A percentile compares a stretch with the other conserved stretches of the same genome.
Conservation (phyloP, 2,113 vertebrate genomes). For the Puntigrus tetrazona region DNA sequence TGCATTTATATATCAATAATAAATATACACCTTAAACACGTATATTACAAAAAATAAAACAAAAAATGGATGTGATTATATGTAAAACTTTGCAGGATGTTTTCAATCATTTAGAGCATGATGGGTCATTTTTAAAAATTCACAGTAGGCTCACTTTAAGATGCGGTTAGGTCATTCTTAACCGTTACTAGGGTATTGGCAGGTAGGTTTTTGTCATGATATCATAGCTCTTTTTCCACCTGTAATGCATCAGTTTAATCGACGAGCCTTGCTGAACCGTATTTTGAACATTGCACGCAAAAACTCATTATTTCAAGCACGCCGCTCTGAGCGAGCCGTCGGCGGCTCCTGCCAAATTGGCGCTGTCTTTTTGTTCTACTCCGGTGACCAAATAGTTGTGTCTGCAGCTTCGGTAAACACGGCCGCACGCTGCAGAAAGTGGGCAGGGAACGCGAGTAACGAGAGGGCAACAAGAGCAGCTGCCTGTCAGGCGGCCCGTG, state of each 20-base stretch:
- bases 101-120: too few species aligned
- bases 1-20: too few species aligned
- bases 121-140: too few species aligned
- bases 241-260: background rate
- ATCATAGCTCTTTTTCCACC: background rate
- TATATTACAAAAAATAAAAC: too few species aligned
- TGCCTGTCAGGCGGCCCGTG: background rate
- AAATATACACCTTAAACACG: too few species aligned
- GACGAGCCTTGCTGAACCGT: background rate
- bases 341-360: conserved; percentile 37
- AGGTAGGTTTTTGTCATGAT: background rate
- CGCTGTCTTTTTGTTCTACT: conserved; percentile 32
- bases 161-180: background rate
- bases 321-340: background rate
- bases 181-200: background rate
- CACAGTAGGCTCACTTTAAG: too few species aligned
- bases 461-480: background rate
- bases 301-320: conserved; percentile 30
- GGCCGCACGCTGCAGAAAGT: conserved; percentile 19
- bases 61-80: too few species aligned
- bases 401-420: conserved; percentile 27
- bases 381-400: conserved; percentile 20
- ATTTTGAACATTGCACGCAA: background rate
- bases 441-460: conserved; percentile 2
- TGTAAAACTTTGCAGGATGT: too few species aligned